These are phyloP conservation scores for Cyrtodaria siliqua DNA, from an alignment of 2,888 invertebrate species.

Conservation along the genomic window DNA sequence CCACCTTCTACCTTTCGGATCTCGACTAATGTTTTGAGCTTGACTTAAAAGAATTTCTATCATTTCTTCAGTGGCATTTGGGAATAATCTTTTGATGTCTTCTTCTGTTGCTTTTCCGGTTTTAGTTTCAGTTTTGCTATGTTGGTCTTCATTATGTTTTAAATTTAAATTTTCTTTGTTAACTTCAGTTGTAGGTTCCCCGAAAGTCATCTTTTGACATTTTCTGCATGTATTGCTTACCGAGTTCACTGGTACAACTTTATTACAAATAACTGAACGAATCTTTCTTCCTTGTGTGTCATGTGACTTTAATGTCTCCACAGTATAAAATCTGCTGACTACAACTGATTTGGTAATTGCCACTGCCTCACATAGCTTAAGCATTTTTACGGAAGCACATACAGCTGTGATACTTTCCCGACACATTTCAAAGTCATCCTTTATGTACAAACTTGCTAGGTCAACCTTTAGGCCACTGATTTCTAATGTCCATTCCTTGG, in stretches of 20 bases:
- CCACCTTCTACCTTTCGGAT: slow-evolving; percentile 42
- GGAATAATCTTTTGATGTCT: slow-evolving; percentile 25
- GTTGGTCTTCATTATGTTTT: too few relatives aligned
- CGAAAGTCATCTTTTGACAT: too few relatives aligned
- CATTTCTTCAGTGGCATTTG: slow-evolving; percentile 36
- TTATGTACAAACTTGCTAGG: slow-evolving; percentile 9
- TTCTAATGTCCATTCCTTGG: slow-evolving; percentile 9
- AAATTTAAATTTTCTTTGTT: too few relatives aligned
- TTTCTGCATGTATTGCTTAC: slow-evolving; percentile 9
- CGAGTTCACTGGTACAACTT: neutral
- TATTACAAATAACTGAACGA: slow-evolving; percentile 6
- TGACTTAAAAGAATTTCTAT: slow-evolving; percentile 41
- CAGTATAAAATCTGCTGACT: slow-evolving; percentile 32
- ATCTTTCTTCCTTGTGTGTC: slow-evolving; percentile 2
- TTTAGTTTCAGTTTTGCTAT: too few relatives aligned
- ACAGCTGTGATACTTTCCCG: slow-evolving; percentile 30
- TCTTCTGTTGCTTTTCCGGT: slow-evolving; percentile 9
- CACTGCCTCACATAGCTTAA: slow-evolving; percentile 36
- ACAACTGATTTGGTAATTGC: slow-evolving; percentile 31
- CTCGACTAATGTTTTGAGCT: slow-evolving; percentile 24
- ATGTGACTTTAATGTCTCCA: slow-evolving; percentile 18
- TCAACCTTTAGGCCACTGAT: slow-evolving; percentile 18
- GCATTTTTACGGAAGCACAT: slow-evolving; percentile 11
- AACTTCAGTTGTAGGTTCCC: too few relatives aligned
- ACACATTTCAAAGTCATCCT: slow-evolving; percentile 7